Percentiles rank a stretch among this genome's conserved stretches.
Conservation (phyloP, 64 coral and sea anemone species). For the Trachythela sp. region DNA sequence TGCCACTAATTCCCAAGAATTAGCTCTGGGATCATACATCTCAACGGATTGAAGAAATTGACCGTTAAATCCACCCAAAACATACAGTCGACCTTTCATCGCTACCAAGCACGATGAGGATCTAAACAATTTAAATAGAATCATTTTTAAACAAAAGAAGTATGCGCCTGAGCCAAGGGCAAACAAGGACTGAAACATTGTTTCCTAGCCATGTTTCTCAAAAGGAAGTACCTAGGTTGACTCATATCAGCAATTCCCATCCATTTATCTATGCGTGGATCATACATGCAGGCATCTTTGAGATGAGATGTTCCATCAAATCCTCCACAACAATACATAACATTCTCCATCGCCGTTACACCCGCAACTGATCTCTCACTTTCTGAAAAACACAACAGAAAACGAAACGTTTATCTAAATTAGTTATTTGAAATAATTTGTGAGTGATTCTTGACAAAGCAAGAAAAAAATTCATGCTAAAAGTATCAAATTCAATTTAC, state of each 20-base stretch:
- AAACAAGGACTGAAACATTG: too few species aligned
- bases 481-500: too few species aligned
- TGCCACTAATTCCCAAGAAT: constrained; percentile 64
- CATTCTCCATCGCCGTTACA: constrained; percentile 57
- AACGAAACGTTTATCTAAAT: background rate
- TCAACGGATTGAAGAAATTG: constrained; percentile 89
- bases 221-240: background rate
- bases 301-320: constrained; percentile 85
- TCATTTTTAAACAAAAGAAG: background rate
- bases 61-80: constrained; percentile 90
- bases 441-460: too few species aligned
- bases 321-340: constrained; percentile 75
- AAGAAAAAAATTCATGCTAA: too few species aligned
- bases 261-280: constrained; percentile 78
- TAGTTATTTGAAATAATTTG: too few species aligned
- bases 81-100: constrained; percentile 93
- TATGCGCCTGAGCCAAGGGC: too few species aligned
- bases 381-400: background rate
- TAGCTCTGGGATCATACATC: constrained; percentile 67
- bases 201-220: too few species aligned
- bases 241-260: constrained; percentile 14
- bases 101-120: constrained; percentile 71
- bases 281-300: constrained; percentile 75
- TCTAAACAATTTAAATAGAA: background rate
- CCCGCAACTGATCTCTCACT: constrained; percentile 96